These are phyloP conservation scores for Rhabdomys pumilio DNA, from an alignment of 2,797 vertebrate genomes.

Conservation along the genomic window DNA sequence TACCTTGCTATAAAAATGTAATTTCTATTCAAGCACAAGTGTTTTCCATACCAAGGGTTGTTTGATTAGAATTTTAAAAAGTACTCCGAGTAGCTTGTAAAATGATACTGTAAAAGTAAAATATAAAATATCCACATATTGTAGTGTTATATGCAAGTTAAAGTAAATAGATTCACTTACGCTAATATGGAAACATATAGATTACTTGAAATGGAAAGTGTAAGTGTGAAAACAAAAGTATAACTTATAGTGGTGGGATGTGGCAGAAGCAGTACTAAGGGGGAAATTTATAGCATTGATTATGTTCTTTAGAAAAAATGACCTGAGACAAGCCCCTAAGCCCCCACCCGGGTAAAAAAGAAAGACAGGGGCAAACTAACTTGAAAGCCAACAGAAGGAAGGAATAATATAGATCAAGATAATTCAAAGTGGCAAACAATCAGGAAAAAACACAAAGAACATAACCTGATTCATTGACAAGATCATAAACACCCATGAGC, in stretches of 20 bases:
- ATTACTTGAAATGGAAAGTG: constrained; percentile 14
- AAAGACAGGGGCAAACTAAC: neutral
- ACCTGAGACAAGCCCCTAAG: neutral
- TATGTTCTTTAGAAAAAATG: neutral
- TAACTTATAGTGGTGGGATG: neutral
- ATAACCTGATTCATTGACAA: neutral
- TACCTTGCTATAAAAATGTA: constrained; percentile 42
- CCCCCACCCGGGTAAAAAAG: neutral
- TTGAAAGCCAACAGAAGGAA: neutral
- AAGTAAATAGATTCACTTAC: constrained; percentile 39
- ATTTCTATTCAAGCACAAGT: neutral
- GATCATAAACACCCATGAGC: neutral
- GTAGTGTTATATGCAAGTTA: constrained; percentile 14
- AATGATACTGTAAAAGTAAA: constrained; percentile 38
- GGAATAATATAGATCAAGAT: neutral
- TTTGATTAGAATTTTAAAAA: constrained; percentile 54
- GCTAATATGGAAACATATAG: neutral
- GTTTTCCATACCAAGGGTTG: neutral
- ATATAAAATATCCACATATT: neutral
- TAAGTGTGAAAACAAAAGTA: constrained; percentile 29
- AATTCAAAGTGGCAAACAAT: constrained; percentile 10
- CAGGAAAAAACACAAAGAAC: neutral
- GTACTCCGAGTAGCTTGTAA: constrained; percentile 8
- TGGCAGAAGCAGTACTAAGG: neutral
- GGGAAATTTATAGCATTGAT: neutral